These are phyloP conservation scores for Acridotheres tristis DNA, from an alignment of 2,797 vertebrate species.

Conservation along the genomic window DNA sequence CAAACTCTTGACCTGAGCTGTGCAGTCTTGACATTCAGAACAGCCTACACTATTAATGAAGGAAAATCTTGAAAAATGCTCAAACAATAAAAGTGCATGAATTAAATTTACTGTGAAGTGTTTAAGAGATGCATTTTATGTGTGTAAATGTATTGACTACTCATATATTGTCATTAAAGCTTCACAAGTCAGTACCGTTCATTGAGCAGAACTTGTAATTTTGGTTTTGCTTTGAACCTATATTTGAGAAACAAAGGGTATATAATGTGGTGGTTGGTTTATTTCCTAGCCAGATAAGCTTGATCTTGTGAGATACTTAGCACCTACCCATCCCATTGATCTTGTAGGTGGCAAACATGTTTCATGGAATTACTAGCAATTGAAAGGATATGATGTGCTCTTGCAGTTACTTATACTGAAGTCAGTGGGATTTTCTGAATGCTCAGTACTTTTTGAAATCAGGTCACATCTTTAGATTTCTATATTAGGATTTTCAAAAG, in stretches of 20 bases:
- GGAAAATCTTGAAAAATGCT: constrained; percentile 18
- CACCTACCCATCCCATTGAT: background rate
- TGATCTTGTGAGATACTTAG: background rate
- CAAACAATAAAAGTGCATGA: background rate
- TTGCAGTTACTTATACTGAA: background rate
- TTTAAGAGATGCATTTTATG: constrained; percentile 25
- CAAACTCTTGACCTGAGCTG: constrained; percentile 23
- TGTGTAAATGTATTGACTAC: background rate
- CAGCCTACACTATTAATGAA: constrained; percentile 29
- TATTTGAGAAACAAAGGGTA: background rate
- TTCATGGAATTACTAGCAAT: background rate
- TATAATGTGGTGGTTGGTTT: constrained; percentile 12
- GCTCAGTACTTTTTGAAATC: constrained; percentile 39
- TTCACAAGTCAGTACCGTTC: background rate
- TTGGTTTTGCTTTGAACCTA: background rate
- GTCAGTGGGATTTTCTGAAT: background rate
- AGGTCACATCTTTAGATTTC: constrained; percentile 33
- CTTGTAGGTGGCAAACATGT: background rate
- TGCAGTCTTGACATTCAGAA: constrained; percentile 7
- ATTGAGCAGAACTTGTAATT: background rate
- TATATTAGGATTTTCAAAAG: constrained; percentile 54
- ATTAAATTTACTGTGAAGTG: constrained; percentile 30
- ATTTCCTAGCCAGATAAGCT: constrained; percentile 30
- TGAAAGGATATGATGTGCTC: background rate
- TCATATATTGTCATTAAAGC: background rate